Percentiles rank a stretch among this genome's conserved stretches.
These are phyloP conservation scores for Excalfactoria chinensis DNA, from an alignment of 2,113 vertebrate species.

Conservation along the genomic window DNA sequence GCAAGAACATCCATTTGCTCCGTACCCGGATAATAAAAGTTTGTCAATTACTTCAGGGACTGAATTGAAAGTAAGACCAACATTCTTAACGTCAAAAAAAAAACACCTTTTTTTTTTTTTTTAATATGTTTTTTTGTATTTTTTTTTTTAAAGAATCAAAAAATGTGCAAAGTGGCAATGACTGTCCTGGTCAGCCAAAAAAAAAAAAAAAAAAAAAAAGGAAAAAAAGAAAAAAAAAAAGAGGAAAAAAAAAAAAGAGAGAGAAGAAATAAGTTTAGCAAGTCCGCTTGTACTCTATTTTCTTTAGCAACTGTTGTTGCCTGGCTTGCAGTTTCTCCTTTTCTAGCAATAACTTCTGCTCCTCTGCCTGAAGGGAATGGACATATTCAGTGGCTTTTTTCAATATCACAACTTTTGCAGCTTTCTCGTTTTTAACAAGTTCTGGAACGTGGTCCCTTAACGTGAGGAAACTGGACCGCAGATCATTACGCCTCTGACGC, in stretches of 20 bases:
- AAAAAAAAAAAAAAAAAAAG: conserved; percentile 41
- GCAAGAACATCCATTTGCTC: conserved; percentile 72
- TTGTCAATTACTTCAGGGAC: conserved; percentile 79
- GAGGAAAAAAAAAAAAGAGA: background rate
- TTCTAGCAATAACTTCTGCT: conserved; percentile 89
- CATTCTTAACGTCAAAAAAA: conserved; percentile 99
- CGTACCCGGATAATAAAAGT: conserved; percentile 64
- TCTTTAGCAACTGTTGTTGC: conserved; percentile 90
- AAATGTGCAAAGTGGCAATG: conserved; percentile 89
- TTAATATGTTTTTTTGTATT: conserved; percentile 68
- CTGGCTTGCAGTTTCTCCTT: conserved; percentile 89
- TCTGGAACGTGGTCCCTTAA: conserved; percentile 97
- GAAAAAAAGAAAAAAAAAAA: background rate
- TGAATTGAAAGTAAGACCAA: conserved; percentile 95
- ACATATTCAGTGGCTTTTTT: conserved; percentile 98
- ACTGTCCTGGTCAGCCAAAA: conserved; percentile 76
- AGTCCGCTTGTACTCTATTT: conserved; percentile 92
- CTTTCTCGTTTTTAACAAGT: conserved; percentile 95
- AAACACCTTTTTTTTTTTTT: conserved; percentile 74
- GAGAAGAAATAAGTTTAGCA: conserved; percentile 81
- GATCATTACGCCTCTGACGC: conserved; percentile 96
- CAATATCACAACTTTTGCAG: conserved; percentile 97
- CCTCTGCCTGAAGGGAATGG: conserved; percentile 88
- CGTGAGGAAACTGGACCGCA: conserved; percentile 94
- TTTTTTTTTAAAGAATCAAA: conserved; percentile 80